Base-by-base conservation (phyloP, 2,888 invertebrate species). In the Bellardia bayeri region DNA sequence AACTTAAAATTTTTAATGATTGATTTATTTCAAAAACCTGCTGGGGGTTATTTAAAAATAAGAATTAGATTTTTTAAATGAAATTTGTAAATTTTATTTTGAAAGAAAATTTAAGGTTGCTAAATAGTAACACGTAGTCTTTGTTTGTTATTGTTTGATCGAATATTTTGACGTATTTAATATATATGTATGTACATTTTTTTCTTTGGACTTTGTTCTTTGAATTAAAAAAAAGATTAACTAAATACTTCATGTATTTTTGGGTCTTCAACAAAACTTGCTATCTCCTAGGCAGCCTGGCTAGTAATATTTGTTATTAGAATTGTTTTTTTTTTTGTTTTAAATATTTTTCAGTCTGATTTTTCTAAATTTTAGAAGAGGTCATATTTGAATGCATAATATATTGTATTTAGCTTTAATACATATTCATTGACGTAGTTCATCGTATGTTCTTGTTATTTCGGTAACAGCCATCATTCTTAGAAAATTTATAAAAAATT, bases 131-230 rank as follows among this genome's bases (percentile, higher is more conserved):
- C 14, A 63, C 49, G 40, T 42, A 66, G 11, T 30, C 42, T 4
- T 56, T 78, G 16, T 11, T 30, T 2, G 9, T 7, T 68, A 16
- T 56, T 76, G 23, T 11, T 64, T 23, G 66, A 4, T 30, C 42
- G 23, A 42, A 58, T 58, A 2, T 14, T 37, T 45, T 58, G 74
- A 74, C 79, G 79, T 79, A 58, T 63, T 71, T 33, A 14, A 54
- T 14, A n/a, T 2, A 45, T 40, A 37, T 49, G n/a, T 23, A 37
- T 66, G 42, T 14, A n/a, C 2, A 45, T 51, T 58, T 23, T 37
- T 49, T 66, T 58, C n/a, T 37, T 49, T 75, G 75, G 82, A 82
- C 82, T 82, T 82, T 82, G 66, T n/a, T 45, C 51, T 30, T 37
- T 42, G 33, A 42, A 30, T 23, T 23, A 23, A 23, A 23, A 23